Evolutionary conservation across 2,888 invertebrate species (phyloP).

Genomic region (Lycophotia porphyrea): DNA sequence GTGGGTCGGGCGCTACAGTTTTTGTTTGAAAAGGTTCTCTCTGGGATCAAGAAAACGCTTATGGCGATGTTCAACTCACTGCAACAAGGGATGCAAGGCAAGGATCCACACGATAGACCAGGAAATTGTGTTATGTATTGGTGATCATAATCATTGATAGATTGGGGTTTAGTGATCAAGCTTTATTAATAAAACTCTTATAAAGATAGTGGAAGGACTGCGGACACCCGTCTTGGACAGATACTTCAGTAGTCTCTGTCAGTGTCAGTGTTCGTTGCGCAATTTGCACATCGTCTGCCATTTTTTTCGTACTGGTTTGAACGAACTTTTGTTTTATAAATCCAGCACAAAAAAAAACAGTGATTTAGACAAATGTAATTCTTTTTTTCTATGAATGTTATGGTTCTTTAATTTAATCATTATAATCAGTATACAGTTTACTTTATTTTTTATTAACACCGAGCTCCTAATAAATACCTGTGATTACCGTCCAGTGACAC

Average conservation of each 20-base stretch:
- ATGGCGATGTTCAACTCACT: constrained; percentile 66
- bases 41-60: constrained; percentile 35
- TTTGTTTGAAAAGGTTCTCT: not conserved
- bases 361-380: not conserved
- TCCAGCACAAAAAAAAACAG: no score
- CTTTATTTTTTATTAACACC: not conserved
- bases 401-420: not conserved
- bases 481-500: not conserved
- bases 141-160: constrained; percentile 47
- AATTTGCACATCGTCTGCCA: no score
- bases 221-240: not conserved
- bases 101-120: constrained; percentile 37
- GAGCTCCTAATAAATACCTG: not conserved
- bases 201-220: no score
- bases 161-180: no score
- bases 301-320: no score
- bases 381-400: not conserved
- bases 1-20: constrained; percentile 25
- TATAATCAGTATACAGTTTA: not conserved
- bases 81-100: constrained; percentile 60
- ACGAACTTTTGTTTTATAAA: no score
- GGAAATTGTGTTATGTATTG: constrained; percentile 9
- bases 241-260: no score
- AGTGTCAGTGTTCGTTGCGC: no score
- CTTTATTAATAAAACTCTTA: not conserved